phyloP scores from a whole-genome alignment of 2,888 invertebrate species.

The Diaprepes abbreviatus region DNA sequence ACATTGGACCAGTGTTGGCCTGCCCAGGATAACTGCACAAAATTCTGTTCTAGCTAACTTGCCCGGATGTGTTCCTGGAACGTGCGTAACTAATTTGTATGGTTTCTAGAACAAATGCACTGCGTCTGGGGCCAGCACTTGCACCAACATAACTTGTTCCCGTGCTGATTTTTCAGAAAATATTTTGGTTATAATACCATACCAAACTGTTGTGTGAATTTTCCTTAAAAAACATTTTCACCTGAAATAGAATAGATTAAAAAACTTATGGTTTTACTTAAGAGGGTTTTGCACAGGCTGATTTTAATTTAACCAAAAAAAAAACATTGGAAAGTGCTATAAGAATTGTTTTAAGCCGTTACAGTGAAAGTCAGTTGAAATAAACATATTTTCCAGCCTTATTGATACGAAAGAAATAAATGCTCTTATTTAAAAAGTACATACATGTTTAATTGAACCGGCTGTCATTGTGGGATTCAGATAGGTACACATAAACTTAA shows the following conservation, averaged over 20 bases:
- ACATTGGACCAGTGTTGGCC: no score
- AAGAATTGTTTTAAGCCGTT: not conserved
- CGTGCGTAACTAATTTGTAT: no score
- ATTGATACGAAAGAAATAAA: no score
- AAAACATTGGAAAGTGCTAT: not conserved
- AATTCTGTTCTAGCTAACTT: no score
- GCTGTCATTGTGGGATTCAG: constrained; percentile 8
- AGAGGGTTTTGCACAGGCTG: not conserved
- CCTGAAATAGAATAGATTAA: not conserved
- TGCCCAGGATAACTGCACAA: no score
- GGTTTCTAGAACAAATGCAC: no score
- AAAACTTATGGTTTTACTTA: not conserved
- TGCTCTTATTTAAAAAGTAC: no score
- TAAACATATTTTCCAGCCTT: not conserved
- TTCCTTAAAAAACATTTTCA: not conserved
- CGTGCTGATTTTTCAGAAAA: no score
- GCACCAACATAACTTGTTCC: no score
- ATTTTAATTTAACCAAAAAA: not conserved
- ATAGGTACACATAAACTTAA: constrained; percentile 14
- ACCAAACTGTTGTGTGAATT: not conserved
- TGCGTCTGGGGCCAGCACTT: no score
- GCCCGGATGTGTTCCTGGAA: no score
- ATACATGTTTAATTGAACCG: constrained; percentile 4
- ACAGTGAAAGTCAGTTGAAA: not conserved
- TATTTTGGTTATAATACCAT: no score